Conservation (phyloP, 2,888 invertebrate species). For the Rutpela maculata region DNA sequence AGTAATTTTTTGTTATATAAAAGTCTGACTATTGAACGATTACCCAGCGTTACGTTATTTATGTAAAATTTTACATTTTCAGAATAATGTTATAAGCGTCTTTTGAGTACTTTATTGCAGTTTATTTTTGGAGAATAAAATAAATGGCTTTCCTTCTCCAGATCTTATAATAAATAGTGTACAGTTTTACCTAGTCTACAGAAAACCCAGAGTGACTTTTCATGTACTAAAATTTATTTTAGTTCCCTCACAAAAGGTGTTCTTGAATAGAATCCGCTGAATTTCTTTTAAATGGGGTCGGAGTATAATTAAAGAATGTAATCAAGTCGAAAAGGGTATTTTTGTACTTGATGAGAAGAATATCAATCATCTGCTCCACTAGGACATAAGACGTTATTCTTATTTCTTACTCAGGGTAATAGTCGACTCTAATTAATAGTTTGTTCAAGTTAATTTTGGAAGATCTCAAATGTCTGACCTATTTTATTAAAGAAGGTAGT, state of each 20-base stretch:
- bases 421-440: no score
- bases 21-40: no score
- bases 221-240: conserved; percentile 48
- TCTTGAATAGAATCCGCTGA: neutral
- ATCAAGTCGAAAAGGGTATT: conserved; percentile 25
- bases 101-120: conserved; percentile 26
- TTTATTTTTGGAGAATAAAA: conserved; percentile 26
- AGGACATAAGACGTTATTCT: neutral
- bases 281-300: conserved; percentile 12
- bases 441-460: no score
- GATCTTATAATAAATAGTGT: conserved; percentile 32
- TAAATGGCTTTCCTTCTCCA: conserved; percentile 31
- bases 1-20: no score
- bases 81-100: conserved; percentile 13
- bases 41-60: no score
- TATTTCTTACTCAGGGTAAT: neutral
- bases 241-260: conserved; percentile 38
- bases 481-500: no score
- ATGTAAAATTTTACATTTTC: neutral
- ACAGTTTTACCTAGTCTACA: conserved; percentile 45
- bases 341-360: neutral
- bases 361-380: conserved; percentile 9
- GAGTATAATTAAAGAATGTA: conserved; percentile 32
- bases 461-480: no score
- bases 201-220: conserved; percentile 47